Base-by-base conservation (phyloP, 1,140 invertebrate genomes). In the Maconellicoccus hirsutus region DNA sequence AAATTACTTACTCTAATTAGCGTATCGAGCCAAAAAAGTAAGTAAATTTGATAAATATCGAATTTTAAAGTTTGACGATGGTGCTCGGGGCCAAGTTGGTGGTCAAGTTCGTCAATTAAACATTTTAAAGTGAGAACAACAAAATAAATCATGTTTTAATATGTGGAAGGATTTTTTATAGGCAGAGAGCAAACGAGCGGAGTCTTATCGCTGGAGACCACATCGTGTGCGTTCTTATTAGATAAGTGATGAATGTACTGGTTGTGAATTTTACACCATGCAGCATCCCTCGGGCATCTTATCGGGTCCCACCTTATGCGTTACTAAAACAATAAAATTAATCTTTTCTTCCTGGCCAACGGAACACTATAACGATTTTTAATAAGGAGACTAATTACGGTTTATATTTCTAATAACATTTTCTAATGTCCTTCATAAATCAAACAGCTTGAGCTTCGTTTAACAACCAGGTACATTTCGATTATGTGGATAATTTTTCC, bases 281-380 rank as follows among this genome's bases (percentile, higher is more conserved):
- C 21, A 66, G 61, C 22, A 66, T 66, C 61, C 61, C 61, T 66
- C 61, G 61, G 61, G 61, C 61, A 22, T 66, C 61, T 66, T 66
- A 66, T 66, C 61, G 21, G 61, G 61, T 66, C 61, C 61, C 61
- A 66, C 61, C 61, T 66, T 66, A 66, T 66, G 61, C 61, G 61
- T 66, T 66, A 66, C 61, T 66, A 66, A 66, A 66, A 66, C 61
- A 66, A 66, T 66, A 66, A 66, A 66, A 66, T 66, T 66, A 66
- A 66, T 66, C 61, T 66, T 66, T 66, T 66, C 61, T 26, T 66
- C 25, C 61, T 19, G 21, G 22, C 61, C 22, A 26, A 66, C 61
- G 19, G 25, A 66, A 66, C 61, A 23, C 14, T 66, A 23, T 23
- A 66, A 66, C 61, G 61, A 66, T 66, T 66, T 66, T 66, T 66